These are phyloP conservation scores for Palythoa grandiflora DNA, from an alignment of 92 coral and sea anemone species.

Conservation along the genomic window DNA sequence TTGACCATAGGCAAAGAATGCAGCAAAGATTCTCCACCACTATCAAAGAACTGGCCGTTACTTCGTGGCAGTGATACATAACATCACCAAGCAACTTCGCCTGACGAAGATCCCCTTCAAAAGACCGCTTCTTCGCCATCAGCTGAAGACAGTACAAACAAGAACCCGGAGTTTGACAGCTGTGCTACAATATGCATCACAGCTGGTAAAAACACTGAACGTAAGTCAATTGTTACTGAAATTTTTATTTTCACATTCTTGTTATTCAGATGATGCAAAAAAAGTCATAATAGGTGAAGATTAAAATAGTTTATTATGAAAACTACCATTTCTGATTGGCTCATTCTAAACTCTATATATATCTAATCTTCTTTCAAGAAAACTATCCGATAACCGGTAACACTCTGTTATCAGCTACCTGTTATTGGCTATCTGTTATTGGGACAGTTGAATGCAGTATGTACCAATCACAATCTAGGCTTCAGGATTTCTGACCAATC, in stretches of 20 bases:
- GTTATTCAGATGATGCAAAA: neutral
- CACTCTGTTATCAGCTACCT: too few species aligned
- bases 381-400: too few species aligned
- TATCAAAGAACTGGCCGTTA: neutral
- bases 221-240: neutral
- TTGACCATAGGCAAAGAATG: conserved; percentile 1
- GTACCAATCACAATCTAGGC: too few species aligned
- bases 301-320: too few species aligned
- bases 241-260: neutral
- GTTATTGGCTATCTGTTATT: too few species aligned
- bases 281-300: too few species aligned
- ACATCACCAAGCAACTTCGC: conserved; percentile 11
- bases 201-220: neutral
- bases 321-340: too few species aligned
- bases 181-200: neutral
- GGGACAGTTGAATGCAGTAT: too few species aligned
- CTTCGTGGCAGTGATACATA: conserved; percentile 11
- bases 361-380: too few species aligned
- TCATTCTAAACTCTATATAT: too few species aligned
- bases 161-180: conserved; percentile 21
- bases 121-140: neutral
- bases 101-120: neutral
- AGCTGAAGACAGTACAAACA: neutral
- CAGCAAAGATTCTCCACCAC: neutral
- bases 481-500: too few species aligned